Evolutionary conservation across 2,888 invertebrate species (phyloP).

Genomic region (Drosophila histrio): DNA sequence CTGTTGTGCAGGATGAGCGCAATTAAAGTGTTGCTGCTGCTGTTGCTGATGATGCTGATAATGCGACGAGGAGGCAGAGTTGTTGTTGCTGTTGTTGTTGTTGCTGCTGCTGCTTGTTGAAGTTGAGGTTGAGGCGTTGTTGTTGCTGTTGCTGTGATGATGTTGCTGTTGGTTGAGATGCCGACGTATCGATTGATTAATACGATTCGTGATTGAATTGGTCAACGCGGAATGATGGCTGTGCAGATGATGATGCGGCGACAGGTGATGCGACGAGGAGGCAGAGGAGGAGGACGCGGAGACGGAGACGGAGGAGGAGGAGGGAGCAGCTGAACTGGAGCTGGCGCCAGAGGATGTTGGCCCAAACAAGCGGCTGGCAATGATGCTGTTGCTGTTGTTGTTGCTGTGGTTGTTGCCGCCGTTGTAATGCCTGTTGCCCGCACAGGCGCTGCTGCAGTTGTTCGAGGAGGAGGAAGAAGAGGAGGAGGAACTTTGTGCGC

Average conservation of each 20-base stretch:
- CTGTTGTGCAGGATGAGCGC: conserved; percentile 67
- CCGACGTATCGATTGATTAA: conserved; percentile 81
- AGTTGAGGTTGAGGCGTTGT: conserved; percentile 37
- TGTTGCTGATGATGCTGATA: conserved; percentile 54
- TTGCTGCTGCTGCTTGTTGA: conserved; percentile 28
- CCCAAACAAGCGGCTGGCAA: conserved; percentile 80
- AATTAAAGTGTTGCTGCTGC: conserved; percentile 61
- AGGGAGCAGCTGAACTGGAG: conserved; percentile 42
- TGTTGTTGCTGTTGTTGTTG: conserved; percentile 49
- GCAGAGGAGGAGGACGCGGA: conserved; percentile 37
- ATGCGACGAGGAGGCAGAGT: conserved; percentile 58
- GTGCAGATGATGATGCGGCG: conserved; percentile 58
- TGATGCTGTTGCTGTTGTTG: conserved; percentile 71
- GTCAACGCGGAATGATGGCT: conserved; percentile 75
- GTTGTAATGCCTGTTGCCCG: conserved; percentile 76
- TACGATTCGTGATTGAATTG: conserved; percentile 82
- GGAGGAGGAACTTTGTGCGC: conserved; percentile 69
- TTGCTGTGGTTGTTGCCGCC: conserved; percentile 61
- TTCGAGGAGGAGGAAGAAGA: conserved; percentile 42
- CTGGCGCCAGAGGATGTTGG: conserved; percentile 56
- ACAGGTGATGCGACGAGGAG: conserved; percentile 45
- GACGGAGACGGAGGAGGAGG: conserved; percentile 46
- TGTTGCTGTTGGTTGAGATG: conserved; percentile 81
- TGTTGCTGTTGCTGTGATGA: conserved; percentile 56
- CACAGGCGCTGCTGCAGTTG: conserved; percentile 74